Evolutionary conservation across 2,888 invertebrate genomes (phyloP).

Genomic region (Apoderus coryli): DNA sequence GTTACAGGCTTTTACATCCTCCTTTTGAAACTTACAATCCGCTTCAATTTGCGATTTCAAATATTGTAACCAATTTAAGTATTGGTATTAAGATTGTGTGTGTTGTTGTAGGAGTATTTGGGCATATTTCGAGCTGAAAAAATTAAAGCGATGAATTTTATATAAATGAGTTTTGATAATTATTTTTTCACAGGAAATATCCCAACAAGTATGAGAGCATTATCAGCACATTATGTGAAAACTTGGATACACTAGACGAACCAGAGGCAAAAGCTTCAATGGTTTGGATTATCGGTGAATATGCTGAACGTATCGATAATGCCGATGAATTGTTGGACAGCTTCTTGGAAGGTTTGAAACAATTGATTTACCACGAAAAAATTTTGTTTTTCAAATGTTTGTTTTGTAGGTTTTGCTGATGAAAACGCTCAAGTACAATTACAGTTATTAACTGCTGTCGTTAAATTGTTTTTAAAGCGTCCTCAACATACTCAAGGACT

Average conservation of each 20-base stretch:
- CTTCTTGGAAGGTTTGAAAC: conserved; percentile 70
- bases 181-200: conserved; percentile 52
- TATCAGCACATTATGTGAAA: conserved; percentile 97
- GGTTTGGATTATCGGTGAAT: conserved; percentile 94
- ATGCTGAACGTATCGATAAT: conserved; percentile 98
- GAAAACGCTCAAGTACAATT: conserved; percentile 49
- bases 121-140: conserved; percentile 1
- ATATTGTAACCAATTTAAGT: too few relatives aligned
- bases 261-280: conserved; percentile 98
- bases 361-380: too few relatives aligned
- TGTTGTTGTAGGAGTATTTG: too few relatives aligned
- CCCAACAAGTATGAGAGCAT: conserved; percentile 99
- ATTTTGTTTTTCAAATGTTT: too few relatives aligned
- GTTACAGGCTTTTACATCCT: too few relatives aligned
- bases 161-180: conserved; percentile 6
- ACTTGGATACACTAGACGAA: conserved; percentile 95
- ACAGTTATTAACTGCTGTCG: conserved; percentile 93
- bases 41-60: too few relatives aligned
- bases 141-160: too few relatives aligned
- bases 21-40: too few relatives aligned
- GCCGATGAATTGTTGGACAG: conserved; percentile 96
- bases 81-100: too few relatives aligned
- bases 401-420: conserved; percentile 24
- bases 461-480: conserved; percentile 93
- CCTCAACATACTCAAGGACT: conserved; percentile 97